These are phyloP conservation scores for Antennarius striatus DNA, from an alignment of 2,113 vertebrate genomes.

Conservation along the genomic window DNA sequence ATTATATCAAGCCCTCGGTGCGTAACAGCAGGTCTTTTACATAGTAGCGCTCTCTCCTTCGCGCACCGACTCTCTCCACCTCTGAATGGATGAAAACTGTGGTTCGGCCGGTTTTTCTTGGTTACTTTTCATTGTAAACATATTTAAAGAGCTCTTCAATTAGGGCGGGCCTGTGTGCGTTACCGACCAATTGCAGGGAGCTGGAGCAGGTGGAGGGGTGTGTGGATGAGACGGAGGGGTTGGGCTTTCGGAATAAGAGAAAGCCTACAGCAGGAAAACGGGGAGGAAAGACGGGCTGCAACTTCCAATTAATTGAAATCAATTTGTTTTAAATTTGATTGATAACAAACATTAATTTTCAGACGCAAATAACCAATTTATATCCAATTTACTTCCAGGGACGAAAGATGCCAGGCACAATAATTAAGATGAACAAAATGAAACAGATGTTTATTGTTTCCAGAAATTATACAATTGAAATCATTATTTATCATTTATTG, in stretches of 20 bases:
- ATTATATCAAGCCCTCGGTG: constrained; percentile 44
- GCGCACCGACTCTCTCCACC: constrained; percentile 43
- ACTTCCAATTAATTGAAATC: constrained; percentile 58
- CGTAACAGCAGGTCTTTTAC: constrained; percentile 51
- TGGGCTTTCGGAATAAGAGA: constrained; percentile 32
- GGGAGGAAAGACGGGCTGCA: constrained; percentile 10
- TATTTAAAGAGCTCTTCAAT: constrained; percentile 48
- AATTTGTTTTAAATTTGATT: constrained; percentile 62
- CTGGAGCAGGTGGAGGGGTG: constrained; percentile 52
- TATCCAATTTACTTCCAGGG: constrained; percentile 28
- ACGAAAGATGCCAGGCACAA: constrained; percentile 9
- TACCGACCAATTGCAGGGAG: constrained; percentile 64
- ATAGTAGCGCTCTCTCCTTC: constrained; percentile 45
- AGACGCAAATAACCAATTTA: constrained; percentile 49
- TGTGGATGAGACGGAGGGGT: constrained; percentile 39
- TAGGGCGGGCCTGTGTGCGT: constrained; percentile 49
- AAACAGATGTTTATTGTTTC: constrained; percentile 39
- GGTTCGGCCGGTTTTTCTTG: constrained; percentile 64
- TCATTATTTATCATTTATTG: too few species aligned
- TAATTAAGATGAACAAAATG: constrained; percentile 32
- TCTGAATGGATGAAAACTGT: constrained; percentile 19
- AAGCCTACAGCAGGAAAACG: constrained; percentile 8
- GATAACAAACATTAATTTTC: constrained; percentile 56
- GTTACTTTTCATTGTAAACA: constrained; percentile 73
- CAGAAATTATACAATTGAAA: not conserved